Percentiles rank a stretch among this genome's conserved stretches.
Evolutionary conservation across 2,113 vertebrate genomes (phyloP).

Genomic region (Lagopus muta): DNA sequence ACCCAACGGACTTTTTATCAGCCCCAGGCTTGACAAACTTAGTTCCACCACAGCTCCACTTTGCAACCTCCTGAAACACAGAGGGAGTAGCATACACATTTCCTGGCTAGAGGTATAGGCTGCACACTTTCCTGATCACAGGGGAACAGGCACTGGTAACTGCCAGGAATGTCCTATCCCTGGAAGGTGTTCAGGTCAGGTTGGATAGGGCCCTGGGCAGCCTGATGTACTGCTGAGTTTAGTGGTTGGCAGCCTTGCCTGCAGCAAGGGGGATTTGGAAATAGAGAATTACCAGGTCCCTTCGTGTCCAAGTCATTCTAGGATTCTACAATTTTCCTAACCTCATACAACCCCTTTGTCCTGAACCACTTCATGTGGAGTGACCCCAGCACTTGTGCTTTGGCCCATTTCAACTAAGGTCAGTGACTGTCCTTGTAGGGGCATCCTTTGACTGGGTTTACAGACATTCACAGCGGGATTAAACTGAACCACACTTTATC

Average conservation of each 20-base stretch:
- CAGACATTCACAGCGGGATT: rapidly evolving
- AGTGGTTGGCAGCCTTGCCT: no score
- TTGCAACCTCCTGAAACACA: not conserved
- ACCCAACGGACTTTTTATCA: no score
- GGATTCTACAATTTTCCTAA: not conserved
- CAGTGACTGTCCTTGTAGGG: not conserved
- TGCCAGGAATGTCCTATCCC: not conserved
- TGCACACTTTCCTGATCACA: not conserved
- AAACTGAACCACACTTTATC: rapidly evolving
- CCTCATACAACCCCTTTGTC: not conserved
- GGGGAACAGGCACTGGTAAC: not conserved
- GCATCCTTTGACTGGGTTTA: rapidly evolving
- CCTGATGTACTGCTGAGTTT: no score
- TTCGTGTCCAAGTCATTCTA: no score
- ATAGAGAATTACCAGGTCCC: no score
- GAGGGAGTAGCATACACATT: not conserved
- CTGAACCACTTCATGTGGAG: not conserved
- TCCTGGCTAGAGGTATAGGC: rapidly evolving
- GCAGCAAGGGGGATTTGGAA: no score
- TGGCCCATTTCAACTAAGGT: no score
- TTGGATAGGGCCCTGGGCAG: no score
- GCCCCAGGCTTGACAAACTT: not conserved
- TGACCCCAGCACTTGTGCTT: not conserved
- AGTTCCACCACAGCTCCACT: not conserved
- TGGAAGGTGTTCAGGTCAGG: no score